A percentile compares a stretch with the other conserved stretches of the same genome.
These are phyloP conservation scores for Paratrypauchen microcephalus DNA, from an alignment of 2,797 vertebrate genomes.

Conservation along the genomic window DNA sequence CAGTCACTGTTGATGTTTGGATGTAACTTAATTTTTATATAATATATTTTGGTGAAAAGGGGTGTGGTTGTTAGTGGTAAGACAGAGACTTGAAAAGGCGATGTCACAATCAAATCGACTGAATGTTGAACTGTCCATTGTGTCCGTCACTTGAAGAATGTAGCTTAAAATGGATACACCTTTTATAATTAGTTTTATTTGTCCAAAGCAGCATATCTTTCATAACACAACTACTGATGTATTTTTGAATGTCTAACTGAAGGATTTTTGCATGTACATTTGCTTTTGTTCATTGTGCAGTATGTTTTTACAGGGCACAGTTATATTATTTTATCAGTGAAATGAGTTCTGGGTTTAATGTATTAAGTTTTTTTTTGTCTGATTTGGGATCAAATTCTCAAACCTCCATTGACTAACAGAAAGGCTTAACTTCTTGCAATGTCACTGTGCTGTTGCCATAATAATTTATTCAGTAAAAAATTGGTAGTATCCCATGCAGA, in stretches of 20 bases:
- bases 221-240: conserved; percentile 54
- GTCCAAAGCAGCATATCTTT: conserved; percentile 65
- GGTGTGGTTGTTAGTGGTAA: conserved; percentile 26
- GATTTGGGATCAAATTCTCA: conserved; percentile 44
- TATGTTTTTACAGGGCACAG: conserved; percentile 42
- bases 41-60: conserved; percentile 41
- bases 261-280: conserved; percentile 58
- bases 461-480: neutral
- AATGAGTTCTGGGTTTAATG: conserved; percentile 43
- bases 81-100: conserved; percentile 68
- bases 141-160: conserved; percentile 72
- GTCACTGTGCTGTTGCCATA: conserved; percentile 64
- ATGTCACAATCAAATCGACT: conserved; percentile 74
- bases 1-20: conserved; percentile 58
- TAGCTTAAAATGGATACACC: conserved; percentile 62
- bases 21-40: conserved; percentile 58
- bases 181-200: conserved; percentile 51
- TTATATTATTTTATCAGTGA: conserved; percentile 24
- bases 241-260: conserved; percentile 62
- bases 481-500: neutral
- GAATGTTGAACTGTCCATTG: conserved; percentile 70
- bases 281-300: conserved; percentile 50
- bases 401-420: conserved; percentile 54
- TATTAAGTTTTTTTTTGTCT: conserved; percentile 25
- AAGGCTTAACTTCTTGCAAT: conserved; percentile 53